phyloP scores from a whole-genome alignment of 2,113 vertebrate species.

The Ceyx margarethae region DNA sequence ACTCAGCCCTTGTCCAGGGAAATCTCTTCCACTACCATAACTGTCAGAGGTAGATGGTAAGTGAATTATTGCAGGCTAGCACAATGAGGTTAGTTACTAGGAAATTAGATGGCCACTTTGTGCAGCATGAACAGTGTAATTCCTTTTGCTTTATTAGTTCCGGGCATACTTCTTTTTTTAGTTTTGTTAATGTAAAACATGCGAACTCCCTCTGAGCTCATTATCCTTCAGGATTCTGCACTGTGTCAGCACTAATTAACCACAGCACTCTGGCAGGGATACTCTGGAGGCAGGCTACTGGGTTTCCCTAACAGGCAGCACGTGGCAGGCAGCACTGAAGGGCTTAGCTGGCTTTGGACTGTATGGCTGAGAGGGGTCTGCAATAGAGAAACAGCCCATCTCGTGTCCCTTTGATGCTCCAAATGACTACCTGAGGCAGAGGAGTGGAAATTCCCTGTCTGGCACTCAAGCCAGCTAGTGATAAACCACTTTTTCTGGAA shows the following conservation, averaged over 20 bases:
- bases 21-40: neutral
- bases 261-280: neutral
- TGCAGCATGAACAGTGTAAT: neutral
- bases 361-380: neutral
- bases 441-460: neutral
- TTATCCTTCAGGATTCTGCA: neutral
- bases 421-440: neutral
- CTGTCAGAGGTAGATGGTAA: neutral
- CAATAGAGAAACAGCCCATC: neutral
- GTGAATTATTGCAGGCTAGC: neutral
- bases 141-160: slow-evolving; percentile 19
- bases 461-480: neutral
- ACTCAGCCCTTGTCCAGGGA: neutral
- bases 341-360: neutral
- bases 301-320: neutral
- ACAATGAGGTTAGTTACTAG: neutral
- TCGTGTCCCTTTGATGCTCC: neutral
- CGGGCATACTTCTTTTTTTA: neutral
- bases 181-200: slow-evolving; percentile 3
- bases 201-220: neutral
- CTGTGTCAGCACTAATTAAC: slow-evolving; percentile 31
- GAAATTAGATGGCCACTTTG: neutral
- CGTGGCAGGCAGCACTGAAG: neutral
- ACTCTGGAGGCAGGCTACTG: neutral
- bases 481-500: neutral